Percentiles rank a stretch among this genome's conserved stretches.
phyloP scores from a whole-genome alignment of 2,797 vertebrate genomes.

The Poeciliopsis gracilis region DNA sequence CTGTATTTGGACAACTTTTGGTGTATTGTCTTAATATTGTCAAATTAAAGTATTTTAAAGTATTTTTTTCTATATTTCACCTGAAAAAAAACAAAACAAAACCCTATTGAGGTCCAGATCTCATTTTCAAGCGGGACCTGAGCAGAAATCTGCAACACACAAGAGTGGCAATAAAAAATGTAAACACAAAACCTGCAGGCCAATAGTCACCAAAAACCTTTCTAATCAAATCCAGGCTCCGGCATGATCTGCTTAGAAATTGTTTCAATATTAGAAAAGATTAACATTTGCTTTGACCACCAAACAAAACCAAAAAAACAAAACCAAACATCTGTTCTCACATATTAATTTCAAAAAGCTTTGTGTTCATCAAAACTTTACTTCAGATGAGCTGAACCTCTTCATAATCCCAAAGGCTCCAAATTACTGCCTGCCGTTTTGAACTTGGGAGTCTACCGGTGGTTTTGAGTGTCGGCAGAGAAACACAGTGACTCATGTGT shows the following conservation, averaged over 20 bases:
- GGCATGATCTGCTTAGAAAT: not conserved
- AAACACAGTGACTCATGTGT: slow-evolving; percentile 10
- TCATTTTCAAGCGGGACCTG: too few species aligned
- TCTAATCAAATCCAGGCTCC: not conserved
- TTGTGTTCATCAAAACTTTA: not conserved
- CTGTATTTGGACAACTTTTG: not conserved
- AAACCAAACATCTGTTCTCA: not conserved
- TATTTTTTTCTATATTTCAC: too few species aligned
- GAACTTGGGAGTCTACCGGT: not conserved
- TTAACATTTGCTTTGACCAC: not conserved
- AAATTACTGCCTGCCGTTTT: not conserved
- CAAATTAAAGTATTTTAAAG: not conserved
- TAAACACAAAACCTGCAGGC: not conserved
- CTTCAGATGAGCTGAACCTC: not conserved
- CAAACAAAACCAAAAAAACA: not conserved
- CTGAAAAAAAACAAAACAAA: too few species aligned
- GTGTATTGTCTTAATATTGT: not conserved
- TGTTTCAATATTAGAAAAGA: not conserved
- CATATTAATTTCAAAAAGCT: not conserved
- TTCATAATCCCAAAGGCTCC: not conserved
- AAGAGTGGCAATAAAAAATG: not conserved
- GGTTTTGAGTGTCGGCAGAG: slow-evolving; percentile 11
- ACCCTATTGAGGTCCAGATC: too few species aligned
- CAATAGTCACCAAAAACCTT: not conserved
- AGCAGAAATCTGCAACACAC: too few species aligned